Conservation (phyloP, 1,140 invertebrate species). For the Eriocheir sinensis region DNA sequence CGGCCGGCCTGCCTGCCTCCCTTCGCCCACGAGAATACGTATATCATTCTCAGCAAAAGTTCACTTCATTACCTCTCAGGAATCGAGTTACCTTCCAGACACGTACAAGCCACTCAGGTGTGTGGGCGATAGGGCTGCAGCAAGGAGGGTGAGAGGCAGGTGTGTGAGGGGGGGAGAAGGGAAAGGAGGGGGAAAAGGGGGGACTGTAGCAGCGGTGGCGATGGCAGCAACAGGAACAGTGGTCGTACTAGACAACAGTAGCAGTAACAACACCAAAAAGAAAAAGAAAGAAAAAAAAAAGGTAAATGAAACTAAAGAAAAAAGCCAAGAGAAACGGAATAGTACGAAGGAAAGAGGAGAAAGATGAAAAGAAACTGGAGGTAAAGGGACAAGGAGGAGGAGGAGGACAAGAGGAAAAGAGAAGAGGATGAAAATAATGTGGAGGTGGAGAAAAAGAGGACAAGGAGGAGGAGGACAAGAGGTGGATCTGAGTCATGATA, state of each 20-base stretch:
- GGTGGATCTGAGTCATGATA: not conserved
- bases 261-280: not conserved
- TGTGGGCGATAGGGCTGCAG: not conserved
- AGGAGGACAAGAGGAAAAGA: not conserved
- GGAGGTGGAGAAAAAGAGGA: not conserved
- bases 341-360: not conserved
- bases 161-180: not conserved
- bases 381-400: constrained; percentile 6
- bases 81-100: not conserved
- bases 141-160: not conserved
- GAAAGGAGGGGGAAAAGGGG: no score
- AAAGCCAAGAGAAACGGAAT: not conserved
- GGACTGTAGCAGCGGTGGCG: not conserved
- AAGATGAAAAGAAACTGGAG: not conserved
- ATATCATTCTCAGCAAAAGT: not conserved
- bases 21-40: not conserved
- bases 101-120: not conserved
- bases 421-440: not conserved
- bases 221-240: not conserved
- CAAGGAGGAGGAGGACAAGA: not conserved
- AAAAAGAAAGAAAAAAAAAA: not conserved
- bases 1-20: not conserved
- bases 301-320: not conserved
- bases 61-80: not conserved
- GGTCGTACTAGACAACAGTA: not conserved